Base-by-base conservation (phyloP, 2,797 vertebrate species). In the Lagorchestes hirsutus region DNA sequence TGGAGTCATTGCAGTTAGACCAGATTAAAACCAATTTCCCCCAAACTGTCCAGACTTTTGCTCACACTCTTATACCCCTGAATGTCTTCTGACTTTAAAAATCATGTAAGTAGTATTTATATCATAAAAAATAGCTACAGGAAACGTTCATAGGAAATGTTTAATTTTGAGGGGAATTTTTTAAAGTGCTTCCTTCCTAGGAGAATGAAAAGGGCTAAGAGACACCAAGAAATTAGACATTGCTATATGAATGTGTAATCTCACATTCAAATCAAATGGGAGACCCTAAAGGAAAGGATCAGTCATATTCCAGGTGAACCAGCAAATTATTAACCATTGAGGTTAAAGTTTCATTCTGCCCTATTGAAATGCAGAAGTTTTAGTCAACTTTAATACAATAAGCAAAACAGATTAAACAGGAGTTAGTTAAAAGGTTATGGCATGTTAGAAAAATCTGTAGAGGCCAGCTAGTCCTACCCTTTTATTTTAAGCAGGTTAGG, bases 351-450 rank as follows among this genome's bases (percentile, higher is more conserved):
- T 74, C 67, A 74, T 74, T 74, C 5, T 74, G 22, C 27, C n/a
- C 67, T 74, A 40, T 22, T 74, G 67, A 82, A 82, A 82, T 46
- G 40, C 18, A 82, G 74, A 82, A 82, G 18, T 91, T 90, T 94
- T n/a, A 46, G 34, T 92, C 94, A 91, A 92, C 94, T 93, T 74
- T 11, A 55, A 28, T 55, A 95, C 54, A 91, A 58, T 90, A 91
- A 93, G 58, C 28, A 62, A 58, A 94, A 8, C n/a, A 94, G 1
- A 92, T 57, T 94, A 94, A 91, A 46, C 5, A 46, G n/a, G 4
- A 74, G 90, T 54, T 94, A 1, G 94, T 50, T 94, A 54, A 3
- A 31, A 94, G 18, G 91, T 40, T 5, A n/a, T n/a, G 8, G 18
- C n/a, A 74, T 24, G 0, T 74, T 74, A n/a, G 4, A 74, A 40